Evolutionary conservation across 2,113 vertebrate genomes (phyloP), one percentile per base, ranked within the genome.

Genomic region (Ia io): DNA sequence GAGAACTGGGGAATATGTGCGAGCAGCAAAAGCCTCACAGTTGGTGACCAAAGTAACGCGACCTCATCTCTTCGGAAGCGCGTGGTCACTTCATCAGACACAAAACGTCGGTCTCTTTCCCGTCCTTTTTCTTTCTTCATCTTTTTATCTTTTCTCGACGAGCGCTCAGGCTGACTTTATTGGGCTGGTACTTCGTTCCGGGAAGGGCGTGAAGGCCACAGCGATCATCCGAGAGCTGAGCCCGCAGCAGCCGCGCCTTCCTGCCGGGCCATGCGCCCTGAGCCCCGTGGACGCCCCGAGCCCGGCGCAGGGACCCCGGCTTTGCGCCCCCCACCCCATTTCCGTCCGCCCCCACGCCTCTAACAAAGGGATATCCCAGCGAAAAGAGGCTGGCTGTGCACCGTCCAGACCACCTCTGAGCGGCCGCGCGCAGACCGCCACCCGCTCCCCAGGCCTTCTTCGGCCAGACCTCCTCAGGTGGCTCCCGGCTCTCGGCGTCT

Each of bases 221-320:
- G n/a, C 5, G 44, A 35, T 8, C 37, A 14, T 16, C 16, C 56
- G 2, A 49, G 22, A 44, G 47, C 17, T 10, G 2, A 3, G 9
- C 12, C 44, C 6, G 49, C 77, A 18, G 59, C 6, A 9, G 28
- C 17, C 17, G 22, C 16, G 16, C n/a, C 49, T 6, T 10, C 49
- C 18, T 16, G 18, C 63, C 49, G 2, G 9, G 25, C 53, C 20
- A 1, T 5, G 59, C 25, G 25, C 23, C 23, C 6, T 3, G n/a
- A 5, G 18, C 37, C 17, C 56, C 30, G 7, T 7, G 0, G 67
- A 35, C 5, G 0, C 25, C 76, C 71, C 1, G 1, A 0, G 40
- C 16, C 13, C 10, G 0, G 37, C 6, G 5, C 61, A 4, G 53
- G 65, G 47, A 37, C 51, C 47, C n/a, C 8, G 28, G 5, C 7